Evolutionary conservation across 2,113 vertebrate species (phyloP), one percentile per base, ranked within the genome.

Genomic region (Oryzias woworae): DNA sequence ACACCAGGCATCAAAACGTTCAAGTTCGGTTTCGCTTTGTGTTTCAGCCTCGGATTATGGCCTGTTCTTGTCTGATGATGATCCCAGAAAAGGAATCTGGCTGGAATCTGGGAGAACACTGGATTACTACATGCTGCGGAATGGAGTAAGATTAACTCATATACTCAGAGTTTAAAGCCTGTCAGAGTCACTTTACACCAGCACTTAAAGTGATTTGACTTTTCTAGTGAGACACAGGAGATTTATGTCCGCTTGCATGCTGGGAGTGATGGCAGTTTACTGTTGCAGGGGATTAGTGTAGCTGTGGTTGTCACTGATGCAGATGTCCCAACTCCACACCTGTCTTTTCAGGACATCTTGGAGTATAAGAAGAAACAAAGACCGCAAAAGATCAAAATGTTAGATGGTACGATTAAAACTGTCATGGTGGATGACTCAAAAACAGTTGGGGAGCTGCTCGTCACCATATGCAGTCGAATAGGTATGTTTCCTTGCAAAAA

Each of bases 371-470:
- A 98, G 90, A 99, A 99, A 61, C 96, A 98, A 72, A 91, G 96
- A 75, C 97, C 97, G 1, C 97, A 98, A 81, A 99, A 98, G 88
- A 98, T 99, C 69, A 95, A 97, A 54, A 99, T 99, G 97, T 85
- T 99, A 80, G 97, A 99, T 60, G 96, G 97, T 1, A 92, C 97
- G 0, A 91, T 98, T 57, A 99, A 99, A 88, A 99, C 97, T 2
- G 96, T 99, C 62, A 98, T 99, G 97, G 96, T 99, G 86, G 97
- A 99, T 12, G 97, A 99, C 83, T 99, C 97, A 1, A 99, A 99
- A 91, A 99, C 96, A 0, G 96, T 99, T 0, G 97, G 97, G 7
- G 97, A 99, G 88, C 90, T 99, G 54, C 92, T 99, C 41, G 96
- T 99, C 58, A 98, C 97, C 26, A 99, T 99, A 72, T 99, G 97